Evolutionary conservation across 2,888 invertebrate genomes (phyloP), one percentile per base, ranked within the genome.

Genomic region (Notodonta dromedarius): DNA sequence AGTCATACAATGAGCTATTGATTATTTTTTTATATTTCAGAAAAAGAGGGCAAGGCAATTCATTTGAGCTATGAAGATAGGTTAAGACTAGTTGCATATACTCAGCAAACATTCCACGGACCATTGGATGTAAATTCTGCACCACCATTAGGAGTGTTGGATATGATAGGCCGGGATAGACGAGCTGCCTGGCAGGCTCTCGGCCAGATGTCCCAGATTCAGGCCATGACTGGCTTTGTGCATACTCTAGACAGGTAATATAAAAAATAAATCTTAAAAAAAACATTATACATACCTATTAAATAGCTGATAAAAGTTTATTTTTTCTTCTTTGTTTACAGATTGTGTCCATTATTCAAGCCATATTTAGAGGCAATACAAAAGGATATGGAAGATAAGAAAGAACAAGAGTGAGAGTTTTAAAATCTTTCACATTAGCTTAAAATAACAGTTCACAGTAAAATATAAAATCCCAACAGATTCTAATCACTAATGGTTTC

Each of bases 31-130:
- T 3, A 6, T 3, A 3, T 94, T 94, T 14, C 89, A 99, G 99
- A 99, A 87, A 99, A 99, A 93, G 97, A 98, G 91, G 99, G 99
- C n/a, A 99, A 99, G 94, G 99, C 98, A 4, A 95, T 99, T 56
- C 98, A 98, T 82, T 94, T 99, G 65, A 97, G 98, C 55, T 99
- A 99, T 87, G 97, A 98, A 88, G 98, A 99, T 83, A 97, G 98
- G 83, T 89, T 99, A 60, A 97, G 97, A 83, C 91, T 99, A 67
- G 97, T 99, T 16, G 99, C 99, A 2, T 97, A 97, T 80, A 98
- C 97, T 11, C 98, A 98, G 83, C 99, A 99, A 94, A 97, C 97
- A 9, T 94, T 95, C 12, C 96, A 98, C 88, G 99, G 99, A 0
- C 96, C 97, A 57, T 96, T 96, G 78, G 95, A 96, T 70, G 90